A percentile compares a stretch with the other conserved stretches of the same genome.
These are phyloP conservation scores for Nothoprocta pentlandii DNA, from an alignment of 2,113 vertebrate genomes.

Conservation along the genomic window DNA sequence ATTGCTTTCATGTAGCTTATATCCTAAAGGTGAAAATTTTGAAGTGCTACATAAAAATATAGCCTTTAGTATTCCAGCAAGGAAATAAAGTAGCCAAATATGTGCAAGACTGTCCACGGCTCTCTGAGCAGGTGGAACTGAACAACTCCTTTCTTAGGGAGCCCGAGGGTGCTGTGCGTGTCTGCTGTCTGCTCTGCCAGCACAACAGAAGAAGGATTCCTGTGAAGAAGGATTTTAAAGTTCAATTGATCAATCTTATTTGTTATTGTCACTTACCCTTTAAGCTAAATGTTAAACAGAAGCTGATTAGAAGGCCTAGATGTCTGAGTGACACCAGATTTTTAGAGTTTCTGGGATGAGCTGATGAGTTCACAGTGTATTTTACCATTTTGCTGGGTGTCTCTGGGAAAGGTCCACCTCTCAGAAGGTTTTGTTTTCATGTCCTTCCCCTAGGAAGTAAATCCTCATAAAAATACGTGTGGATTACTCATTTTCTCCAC, in stretches of 20 bases:
- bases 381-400: not conserved
- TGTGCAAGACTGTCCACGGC: not conserved
- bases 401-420: not conserved
- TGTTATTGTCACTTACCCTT: not conserved
- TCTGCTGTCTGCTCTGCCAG: not conserved
- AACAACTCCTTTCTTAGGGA: not conserved
- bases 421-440: not conserved
- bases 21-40: not conserved
- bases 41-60: not conserved
- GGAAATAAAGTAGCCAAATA: not conserved
- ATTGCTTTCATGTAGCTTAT: not conserved
- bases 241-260: not conserved
- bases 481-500: not conserved
- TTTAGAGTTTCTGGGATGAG: not conserved
- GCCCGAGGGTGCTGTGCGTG: not conserved
- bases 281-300: not conserved
- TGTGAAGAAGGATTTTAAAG: not conserved
- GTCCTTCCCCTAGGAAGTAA: not conserved
- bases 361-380: conserved; percentile 12
- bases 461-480: not conserved
- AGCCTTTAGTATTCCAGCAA: not conserved
- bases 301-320: not conserved
- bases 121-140: not conserved
- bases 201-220: not conserved
- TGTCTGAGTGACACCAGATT: not conserved